Conservation (phyloP, 2,113 vertebrate genomes). For the Anarhynchus alexandrinus region DNA sequence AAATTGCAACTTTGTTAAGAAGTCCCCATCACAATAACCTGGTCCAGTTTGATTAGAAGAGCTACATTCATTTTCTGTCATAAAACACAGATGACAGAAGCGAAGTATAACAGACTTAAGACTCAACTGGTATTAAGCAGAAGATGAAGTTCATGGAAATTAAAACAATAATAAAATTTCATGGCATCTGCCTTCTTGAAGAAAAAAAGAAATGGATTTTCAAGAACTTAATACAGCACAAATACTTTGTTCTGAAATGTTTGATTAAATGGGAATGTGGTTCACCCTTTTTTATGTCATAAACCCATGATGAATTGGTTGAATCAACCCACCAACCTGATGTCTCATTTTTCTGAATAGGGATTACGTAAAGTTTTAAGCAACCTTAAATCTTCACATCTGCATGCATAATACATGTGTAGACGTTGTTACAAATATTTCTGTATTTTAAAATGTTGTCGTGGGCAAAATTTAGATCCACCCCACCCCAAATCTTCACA, state of each 20-base stretch:
- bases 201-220: background rate
- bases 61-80: background rate
- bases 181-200: background rate
- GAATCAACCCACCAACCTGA: background rate
- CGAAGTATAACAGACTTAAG: background rate
- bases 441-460: background rate
- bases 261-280: background rate
- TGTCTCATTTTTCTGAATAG: background rate
- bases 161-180: background rate
- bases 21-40: background rate
- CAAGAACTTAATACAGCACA: background rate
- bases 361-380: background rate
- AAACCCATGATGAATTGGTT: background rate
- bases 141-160: background rate
- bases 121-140: background rate
- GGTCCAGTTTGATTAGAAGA: background rate
- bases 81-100: background rate
- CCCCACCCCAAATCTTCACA: background rate
- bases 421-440: background rate
- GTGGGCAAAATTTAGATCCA: background rate
- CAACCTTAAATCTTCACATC: background rate
- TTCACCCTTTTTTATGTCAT: background rate
- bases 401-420: background rate
- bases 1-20: constrained; percentile 44
- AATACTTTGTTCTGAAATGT: background rate